Evolutionary conservation across 2,888 invertebrate genomes (phyloP).

Genomic region (Xestia xanthographa): DNA sequence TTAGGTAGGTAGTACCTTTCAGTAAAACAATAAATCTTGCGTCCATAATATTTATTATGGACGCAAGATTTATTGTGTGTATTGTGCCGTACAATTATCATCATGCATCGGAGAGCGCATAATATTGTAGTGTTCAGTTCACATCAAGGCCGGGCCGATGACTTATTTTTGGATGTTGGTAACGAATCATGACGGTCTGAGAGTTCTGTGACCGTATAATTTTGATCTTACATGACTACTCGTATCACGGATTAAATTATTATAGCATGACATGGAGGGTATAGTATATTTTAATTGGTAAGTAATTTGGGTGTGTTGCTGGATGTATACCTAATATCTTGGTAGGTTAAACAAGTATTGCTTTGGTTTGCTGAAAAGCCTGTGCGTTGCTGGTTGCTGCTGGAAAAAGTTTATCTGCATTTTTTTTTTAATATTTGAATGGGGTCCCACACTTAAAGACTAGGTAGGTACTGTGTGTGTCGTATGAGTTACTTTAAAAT

Average conservation of each 20-base stretch:
- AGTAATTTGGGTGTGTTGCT: conserved; percentile 3
- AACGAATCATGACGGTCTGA: conserved; percentile 59
- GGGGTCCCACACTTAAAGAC: too few species aligned
- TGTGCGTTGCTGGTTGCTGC: not conserved
- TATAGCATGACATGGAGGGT: conserved; percentile 21
- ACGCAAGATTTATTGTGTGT: too few species aligned
- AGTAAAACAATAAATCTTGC: conserved; percentile 35
- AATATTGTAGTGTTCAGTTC: conserved; percentile 46
- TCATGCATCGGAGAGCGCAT: conserved; percentile 38
- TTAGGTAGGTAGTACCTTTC: too few species aligned
- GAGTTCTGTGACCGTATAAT: conserved; percentile 56
- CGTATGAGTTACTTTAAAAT: too few species aligned
- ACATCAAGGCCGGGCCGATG: conserved; percentile 61
- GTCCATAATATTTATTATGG: too few species aligned
- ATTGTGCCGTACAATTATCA: conserved; percentile 25
- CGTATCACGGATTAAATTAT: conserved; percentile 29
- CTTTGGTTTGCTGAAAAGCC: not conserved
- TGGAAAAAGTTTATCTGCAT: not conserved
- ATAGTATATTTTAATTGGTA: conserved; percentile 22
- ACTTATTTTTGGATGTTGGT: conserved; percentile 62
- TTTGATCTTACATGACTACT: conserved; percentile 44
- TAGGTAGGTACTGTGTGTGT: too few species aligned
- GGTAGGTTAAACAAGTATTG: not conserved
- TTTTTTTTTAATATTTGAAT: not conserved
- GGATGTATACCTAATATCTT: not conserved